A percentile compares a stretch with the other conserved stretches of the same genome.
These are phyloP conservation scores for Elephas maximus DNA, from an alignment of 2,113 vertebrate species.

Conservation along the genomic window DNA sequence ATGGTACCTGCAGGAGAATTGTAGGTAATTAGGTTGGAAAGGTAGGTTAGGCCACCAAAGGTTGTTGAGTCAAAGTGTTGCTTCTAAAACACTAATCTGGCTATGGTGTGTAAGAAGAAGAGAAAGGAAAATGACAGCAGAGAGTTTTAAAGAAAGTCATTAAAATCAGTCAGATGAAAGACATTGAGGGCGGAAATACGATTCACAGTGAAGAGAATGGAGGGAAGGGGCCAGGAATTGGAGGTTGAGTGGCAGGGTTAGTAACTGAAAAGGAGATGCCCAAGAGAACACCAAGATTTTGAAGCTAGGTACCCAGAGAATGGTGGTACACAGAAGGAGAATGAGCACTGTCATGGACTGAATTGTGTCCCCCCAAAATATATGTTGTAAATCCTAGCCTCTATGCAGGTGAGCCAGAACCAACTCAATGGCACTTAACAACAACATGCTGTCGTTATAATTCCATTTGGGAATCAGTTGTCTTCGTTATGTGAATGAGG, in stretches of 20 bases:
- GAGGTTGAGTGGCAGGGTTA: background rate
- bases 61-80: background rate
- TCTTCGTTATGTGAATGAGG: too few species aligned
- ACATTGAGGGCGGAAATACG: background rate
- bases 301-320: background rate
- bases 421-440: too few species aligned
- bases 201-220: background rate
- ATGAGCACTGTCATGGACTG: background rate
- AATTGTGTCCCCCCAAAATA: too few species aligned
- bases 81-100: background rate
- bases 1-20: background rate
- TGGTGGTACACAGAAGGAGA: background rate
- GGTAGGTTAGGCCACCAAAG: too few species aligned
- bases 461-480: too few species aligned
- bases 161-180: background rate
- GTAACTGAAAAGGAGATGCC: background rate
- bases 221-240: background rate
- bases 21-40: background rate
- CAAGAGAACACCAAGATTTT: background rate
- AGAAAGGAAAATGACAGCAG: background rate
- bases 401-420: too few species aligned
- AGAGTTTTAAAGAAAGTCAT: background rate
- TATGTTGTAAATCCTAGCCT: too few species aligned
- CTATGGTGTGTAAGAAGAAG: background rate
- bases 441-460: too few species aligned